Conservation (phyloP, 2,113 vertebrate genomes). For the Dasyprocta punctata region DNA sequence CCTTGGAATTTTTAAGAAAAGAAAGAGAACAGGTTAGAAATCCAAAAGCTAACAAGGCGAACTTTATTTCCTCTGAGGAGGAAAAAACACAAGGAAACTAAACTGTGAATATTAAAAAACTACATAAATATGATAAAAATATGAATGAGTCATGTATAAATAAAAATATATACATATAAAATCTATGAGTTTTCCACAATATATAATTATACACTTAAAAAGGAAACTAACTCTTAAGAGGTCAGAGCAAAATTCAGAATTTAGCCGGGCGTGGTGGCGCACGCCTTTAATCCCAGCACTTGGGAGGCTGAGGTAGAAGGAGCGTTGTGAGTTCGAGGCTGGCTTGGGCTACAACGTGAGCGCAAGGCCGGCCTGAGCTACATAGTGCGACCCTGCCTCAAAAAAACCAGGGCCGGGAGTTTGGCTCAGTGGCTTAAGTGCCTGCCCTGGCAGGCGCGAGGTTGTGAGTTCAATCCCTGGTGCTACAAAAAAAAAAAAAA, state of each 20-base stretch:
- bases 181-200: slow-evolving; percentile 59
- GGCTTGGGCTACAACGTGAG: too few species aligned
- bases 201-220: slow-evolving; percentile 66
- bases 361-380: too few species aligned
- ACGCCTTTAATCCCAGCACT: too few species aligned
- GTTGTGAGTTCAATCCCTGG: too few species aligned
- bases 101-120: slow-evolving; percentile 70
- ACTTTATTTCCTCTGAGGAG: slow-evolving; percentile 56
- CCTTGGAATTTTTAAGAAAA: slow-evolving; percentile 60
- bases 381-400: too few species aligned
- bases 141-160: slow-evolving; percentile 76
- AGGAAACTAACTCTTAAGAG: slow-evolving; percentile 57
- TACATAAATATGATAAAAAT: slow-evolving; percentile 76
- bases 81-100: slow-evolving; percentile 57
- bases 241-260: slow-evolving; percentile 46
- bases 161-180: slow-evolving; percentile 73
- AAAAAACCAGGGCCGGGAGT: too few species aligned
- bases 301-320: too few species aligned
- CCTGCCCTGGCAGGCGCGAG: too few species aligned
- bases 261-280: too few species aligned
- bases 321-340: too few species aligned
- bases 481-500: too few species aligned
- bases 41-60: slow-evolving; percentile 47
- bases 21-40: slow-evolving; percentile 14
- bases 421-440: too few species aligned